Evolutionary conservation across 2,797 vertebrate species (phyloP).

Genomic region (Tauraco hartlaubi): DNA sequence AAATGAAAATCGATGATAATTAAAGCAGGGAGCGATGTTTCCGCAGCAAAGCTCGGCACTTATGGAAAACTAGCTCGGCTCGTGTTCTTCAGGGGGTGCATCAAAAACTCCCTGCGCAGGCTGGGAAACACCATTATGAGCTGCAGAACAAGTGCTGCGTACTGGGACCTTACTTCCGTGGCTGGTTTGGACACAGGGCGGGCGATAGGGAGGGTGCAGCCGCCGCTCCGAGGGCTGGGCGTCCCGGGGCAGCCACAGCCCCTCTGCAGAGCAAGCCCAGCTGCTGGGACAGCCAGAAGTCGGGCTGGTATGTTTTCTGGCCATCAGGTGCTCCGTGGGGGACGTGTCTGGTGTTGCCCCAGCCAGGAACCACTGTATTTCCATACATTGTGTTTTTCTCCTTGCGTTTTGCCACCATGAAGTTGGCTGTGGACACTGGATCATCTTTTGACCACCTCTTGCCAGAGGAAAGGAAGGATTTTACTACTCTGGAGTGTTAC

Average conservation of each 20-base stretch:
- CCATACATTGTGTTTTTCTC: background rate
- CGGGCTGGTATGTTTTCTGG: background rate
- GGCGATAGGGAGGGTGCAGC: background rate
- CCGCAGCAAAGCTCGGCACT: background rate
- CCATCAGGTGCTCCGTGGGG: background rate
- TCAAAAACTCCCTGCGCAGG: fast-evolving
- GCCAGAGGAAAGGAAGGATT: background rate
- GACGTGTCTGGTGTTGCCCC: background rate
- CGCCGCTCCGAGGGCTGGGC: fast-evolving
- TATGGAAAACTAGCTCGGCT: background rate
- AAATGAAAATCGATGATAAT: constrained; percentile 41
- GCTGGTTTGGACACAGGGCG: fast-evolving
- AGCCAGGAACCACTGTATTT: background rate
- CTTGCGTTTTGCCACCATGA: background rate
- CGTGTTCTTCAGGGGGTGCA: background rate
- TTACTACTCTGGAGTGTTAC: background rate
- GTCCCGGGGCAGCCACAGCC: fast-evolving
- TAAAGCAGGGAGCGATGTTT: background rate
- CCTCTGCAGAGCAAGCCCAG: background rate
- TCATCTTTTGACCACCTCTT: background rate
- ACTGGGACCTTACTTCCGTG: fast-evolving
- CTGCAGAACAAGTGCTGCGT: background rate
- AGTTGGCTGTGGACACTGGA: background rate
- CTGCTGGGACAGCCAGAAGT: background rate
- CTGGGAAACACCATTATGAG: fast-evolving